These are phyloP conservation scores for Meloidogyne floridensis DNA, from an alignment of 1,140 invertebrate genomes.

Conservation along the genomic window DNA sequence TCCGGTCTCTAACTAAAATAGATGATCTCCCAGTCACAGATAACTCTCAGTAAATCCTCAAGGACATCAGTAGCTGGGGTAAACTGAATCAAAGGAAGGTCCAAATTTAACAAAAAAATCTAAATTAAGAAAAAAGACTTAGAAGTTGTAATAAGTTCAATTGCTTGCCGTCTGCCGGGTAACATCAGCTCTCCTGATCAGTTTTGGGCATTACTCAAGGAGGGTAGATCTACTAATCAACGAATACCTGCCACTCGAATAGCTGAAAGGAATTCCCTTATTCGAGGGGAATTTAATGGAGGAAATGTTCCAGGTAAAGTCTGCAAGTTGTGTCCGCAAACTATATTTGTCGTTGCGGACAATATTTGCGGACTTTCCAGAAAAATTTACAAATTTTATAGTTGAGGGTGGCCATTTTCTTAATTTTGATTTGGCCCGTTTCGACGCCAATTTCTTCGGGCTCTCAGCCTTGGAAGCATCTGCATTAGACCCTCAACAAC, in stretches of 20 bases:
- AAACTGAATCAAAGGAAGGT: too few species aligned
- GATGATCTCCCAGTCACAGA: too few species aligned
- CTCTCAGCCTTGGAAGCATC: conserved; percentile 69
- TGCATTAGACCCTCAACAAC: conserved; percentile 70
- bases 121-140: background rate
- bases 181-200: conserved; percentile 34
- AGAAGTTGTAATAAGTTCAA: conserved; percentile 30
- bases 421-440: conserved; percentile 75
- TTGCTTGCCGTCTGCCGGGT: conserved; percentile 44
- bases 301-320: conserved; percentile 5
- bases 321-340: too few species aligned
- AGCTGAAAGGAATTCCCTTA: conserved; percentile 36
- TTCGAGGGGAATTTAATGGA: conserved; percentile 26
- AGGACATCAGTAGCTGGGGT: too few species aligned
- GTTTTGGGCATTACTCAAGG: conserved; percentile 41
- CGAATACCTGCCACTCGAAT: conserved; percentile 41
- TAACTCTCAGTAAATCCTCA: too few species aligned
- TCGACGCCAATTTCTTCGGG: conserved; percentile 71
- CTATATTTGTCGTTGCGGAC: too few species aligned
- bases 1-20: too few species aligned
- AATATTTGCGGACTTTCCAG: too few species aligned
- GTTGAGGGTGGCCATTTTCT: conserved; percentile 51
- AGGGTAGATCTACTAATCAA: conserved; percentile 30
- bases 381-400: background rate
- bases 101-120: background rate